These are phyloP conservation scores for Idris sp. DNA, from an alignment of 1,140 invertebrate species.

Conservation along the genomic window DNA sequence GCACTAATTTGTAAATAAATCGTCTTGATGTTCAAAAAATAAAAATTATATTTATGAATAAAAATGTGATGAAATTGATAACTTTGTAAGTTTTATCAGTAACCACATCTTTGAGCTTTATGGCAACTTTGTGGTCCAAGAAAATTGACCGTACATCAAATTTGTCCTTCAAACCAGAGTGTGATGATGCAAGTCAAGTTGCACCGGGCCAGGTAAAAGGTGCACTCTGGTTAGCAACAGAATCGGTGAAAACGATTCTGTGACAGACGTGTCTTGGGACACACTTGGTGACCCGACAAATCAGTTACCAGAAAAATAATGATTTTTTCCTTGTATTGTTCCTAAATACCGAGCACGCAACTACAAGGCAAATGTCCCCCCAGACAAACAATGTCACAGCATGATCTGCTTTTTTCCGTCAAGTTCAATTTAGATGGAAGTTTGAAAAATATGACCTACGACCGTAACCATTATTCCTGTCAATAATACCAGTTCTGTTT, in stretches of 20 bases:
- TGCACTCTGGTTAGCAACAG: conserved; percentile 34
- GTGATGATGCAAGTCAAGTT: conserved; percentile 19
- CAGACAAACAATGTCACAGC: conserved; percentile 10
- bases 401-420: conserved; percentile 10
- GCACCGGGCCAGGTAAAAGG: conserved; percentile 36
- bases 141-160: too few species aligned
- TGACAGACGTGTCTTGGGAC: conserved; percentile 1
- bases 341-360: conserved; percentile 14
- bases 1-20: conserved; percentile 52
- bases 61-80: conserved; percentile 8
- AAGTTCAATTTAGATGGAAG: too few species aligned
- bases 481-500: too few species aligned
- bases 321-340: conserved; percentile 15
- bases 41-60: conserved; percentile 28
- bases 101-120: too few species aligned
- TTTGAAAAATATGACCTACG: conserved; percentile 1
- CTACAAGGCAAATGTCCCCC: conserved; percentile 24
- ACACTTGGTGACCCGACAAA: conserved; percentile 22
- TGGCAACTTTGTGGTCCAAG: too few species aligned
- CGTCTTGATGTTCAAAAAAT: conserved; percentile 36
- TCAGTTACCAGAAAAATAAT: conserved; percentile 29
- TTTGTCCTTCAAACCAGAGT: conserved; percentile 13
- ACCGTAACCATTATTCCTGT: too few species aligned
- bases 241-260: conserved; percentile 16
- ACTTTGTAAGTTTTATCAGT: too few species aligned